Percentiles rank a stretch among this genome's conserved stretches.
Conservation (phyloP, 2,888 invertebrate species). For the Athalia circularis region DNA sequence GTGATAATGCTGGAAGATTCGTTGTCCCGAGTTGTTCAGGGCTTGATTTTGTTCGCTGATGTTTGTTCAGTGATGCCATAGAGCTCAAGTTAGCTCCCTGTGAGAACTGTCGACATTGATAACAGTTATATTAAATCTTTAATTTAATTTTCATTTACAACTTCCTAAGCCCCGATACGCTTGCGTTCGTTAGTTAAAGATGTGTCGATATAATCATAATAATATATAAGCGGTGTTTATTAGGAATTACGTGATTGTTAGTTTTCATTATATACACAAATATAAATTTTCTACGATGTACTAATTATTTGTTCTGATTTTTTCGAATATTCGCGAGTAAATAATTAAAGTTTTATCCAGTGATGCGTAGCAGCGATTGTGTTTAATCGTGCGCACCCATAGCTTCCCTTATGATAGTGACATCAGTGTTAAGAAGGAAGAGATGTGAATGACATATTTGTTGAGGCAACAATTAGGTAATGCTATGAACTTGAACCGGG, state of each 20-base stretch:
- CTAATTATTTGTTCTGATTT: not conserved
- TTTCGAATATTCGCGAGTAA: not conserved
- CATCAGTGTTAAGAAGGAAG: conserved; percentile 4
- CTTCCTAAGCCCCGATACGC: too few relatives aligned
- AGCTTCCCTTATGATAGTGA: not conserved
- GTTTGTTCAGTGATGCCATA: conserved; percentile 72
- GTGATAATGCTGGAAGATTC: conserved; percentile 65
- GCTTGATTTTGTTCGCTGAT: conserved; percentile 81
- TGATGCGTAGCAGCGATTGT: conserved; percentile 7
- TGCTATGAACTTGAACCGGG: too few relatives aligned
- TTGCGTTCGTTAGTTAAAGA: too few relatives aligned
- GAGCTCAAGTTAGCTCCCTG: conserved; percentile 68
- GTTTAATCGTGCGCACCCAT: not conserved
- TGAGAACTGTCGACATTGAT: conserved; percentile 60
- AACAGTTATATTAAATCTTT: too few relatives aligned
- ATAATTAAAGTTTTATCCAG: not conserved
- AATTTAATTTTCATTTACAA: too few relatives aligned
- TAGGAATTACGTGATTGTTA: conserved; percentile 1
- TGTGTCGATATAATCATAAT: not conserved
- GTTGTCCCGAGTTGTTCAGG: conserved; percentile 77
- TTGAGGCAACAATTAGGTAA: not conserved
- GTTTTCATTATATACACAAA: conserved; percentile 21
- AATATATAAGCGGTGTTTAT: not conserved
- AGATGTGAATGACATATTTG: not conserved
- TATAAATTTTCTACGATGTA: too few relatives aligned